Evolutionary conservation across 1,140 invertebrate genomes (phyloP).

Genomic region (Megalopta genalis): DNA sequence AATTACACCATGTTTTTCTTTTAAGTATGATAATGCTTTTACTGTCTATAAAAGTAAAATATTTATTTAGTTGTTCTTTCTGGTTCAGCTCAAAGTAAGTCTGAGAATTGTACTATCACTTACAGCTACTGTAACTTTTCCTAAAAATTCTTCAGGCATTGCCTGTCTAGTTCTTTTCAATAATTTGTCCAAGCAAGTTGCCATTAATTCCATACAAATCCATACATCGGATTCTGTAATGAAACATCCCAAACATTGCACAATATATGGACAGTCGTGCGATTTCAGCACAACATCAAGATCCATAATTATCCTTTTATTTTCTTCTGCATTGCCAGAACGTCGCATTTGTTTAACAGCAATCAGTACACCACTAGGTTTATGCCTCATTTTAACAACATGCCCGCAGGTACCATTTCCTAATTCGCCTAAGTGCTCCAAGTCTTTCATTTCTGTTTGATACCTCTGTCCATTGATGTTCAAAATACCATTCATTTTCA

Average conservation of each 20-base stretch:
- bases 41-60: conserved; percentile 87
- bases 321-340: conserved; percentile 97
- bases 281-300: conserved; percentile 98
- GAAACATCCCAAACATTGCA: conserved; percentile 97
- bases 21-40: conserved; percentile 97
- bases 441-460: conserved; percentile 91
- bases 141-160: conserved; percentile 96
- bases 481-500: conserved; percentile 91
- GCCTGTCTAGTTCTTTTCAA: conserved; percentile 91
- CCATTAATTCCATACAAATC: conserved; percentile 98
- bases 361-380: conserved; percentile 90
- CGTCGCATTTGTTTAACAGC: conserved; percentile 99
- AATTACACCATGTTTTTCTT: conserved; percentile 97
- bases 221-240: conserved; percentile 95
- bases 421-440: conserved; percentile 93
- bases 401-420: conserved; percentile 98
- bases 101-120: conserved; percentile 73
- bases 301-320: conserved; percentile 99
- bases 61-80: conserved; percentile 6
- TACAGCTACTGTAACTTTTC: conserved; percentile 97
- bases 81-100: neutral
- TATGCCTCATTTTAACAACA: conserved; percentile 97
- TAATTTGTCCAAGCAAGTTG: conserved; percentile 98
- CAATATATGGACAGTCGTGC: conserved; percentile 98
- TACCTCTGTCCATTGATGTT: conserved; percentile 90